Base-by-base conservation (phyloP, 2,113 vertebrate genomes). In the Erpornis zantholeuca region DNA sequence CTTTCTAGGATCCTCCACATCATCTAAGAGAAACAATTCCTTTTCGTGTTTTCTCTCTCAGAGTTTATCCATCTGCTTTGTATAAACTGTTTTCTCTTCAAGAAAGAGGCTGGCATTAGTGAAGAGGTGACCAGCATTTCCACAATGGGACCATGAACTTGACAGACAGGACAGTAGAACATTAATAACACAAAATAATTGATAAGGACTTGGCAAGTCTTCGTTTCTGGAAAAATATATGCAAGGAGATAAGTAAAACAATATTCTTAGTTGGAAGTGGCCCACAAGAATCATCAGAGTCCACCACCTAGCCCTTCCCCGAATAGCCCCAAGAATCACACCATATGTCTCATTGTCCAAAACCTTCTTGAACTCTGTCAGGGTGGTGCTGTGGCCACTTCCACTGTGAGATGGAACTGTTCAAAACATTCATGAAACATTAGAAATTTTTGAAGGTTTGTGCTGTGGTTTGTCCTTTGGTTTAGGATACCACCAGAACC, bases 381-480 rank as follows among this genome's bases (percentile, higher is more conserved):
- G 53, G 15, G 28, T 73, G 60, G 19, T 38, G 60, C 28, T 82
- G 6, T 66, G 69, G 59, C 19, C 6, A 6, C 28, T 75, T 59
- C 23, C 49, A 36, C n/a, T 45, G 10, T 9, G 68, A 80, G 42
- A 63, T 33, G 31, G 27, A 89, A 61, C 49, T n/a, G 11, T 84
- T 90, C 79, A 87, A 94, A 96, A 82, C 36, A 78, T 69, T 88
- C 64, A 76, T 54, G 78, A 95, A 86, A 59, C 24, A 61, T 60
- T 42, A 88, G 52, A 94, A 64, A 88, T 71, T 75, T 86, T 65
- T 2, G 6, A 31, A 44, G 44, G 29, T 13, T 78, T 90, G 7
- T 78, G 47, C 64, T 83, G 44, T 49, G 64, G 71, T 88, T 93
- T 96, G 72, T 91, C 60, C 64, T 86, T 92, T 94, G 60, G 71